Evolutionary conservation across 2,113 vertebrate species (phyloP).

Genomic region (Pseudolaguvia tuberculata): DNA sequence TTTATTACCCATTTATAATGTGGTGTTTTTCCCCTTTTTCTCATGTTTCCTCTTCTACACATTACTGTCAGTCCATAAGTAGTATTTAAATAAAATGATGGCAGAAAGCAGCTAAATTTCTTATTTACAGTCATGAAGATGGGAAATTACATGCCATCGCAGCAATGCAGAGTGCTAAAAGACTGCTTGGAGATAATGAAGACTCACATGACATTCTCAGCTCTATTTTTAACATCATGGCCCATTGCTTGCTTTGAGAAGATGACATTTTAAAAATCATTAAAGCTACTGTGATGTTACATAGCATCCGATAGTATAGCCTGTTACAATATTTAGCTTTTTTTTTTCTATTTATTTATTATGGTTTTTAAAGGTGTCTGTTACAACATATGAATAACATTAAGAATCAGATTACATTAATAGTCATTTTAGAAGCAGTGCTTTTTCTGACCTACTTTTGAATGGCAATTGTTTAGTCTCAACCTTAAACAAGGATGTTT

Average conservation of each 20-base stretch:
- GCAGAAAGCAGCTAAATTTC: slow-evolving; percentile 34
- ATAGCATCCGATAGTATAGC: background rate
- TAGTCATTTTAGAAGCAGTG: background rate
- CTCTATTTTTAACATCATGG: slow-evolving; percentile 45
- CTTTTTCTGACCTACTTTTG: background rate
- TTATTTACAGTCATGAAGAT: slow-evolving; percentile 44
- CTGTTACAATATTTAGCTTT: too few species aligned
- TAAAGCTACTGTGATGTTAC: slow-evolving; percentile 22
- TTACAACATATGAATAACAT: too few species aligned
- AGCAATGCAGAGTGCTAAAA: slow-evolving; percentile 40
- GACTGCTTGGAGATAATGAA: slow-evolving; percentile 30
- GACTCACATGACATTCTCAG: slow-evolving; percentile 30
- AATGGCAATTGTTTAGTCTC: background rate
- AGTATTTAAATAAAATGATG: slow-evolving; percentile 45
- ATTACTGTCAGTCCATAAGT: slow-evolving; percentile 28
- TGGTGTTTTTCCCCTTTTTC: background rate
- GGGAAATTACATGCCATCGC: slow-evolving; percentile 37
- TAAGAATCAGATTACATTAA: background rate
- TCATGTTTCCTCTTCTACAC: slow-evolving; percentile 6
- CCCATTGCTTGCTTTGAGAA: slow-evolving; percentile 27
- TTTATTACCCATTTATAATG: slow-evolving; percentile 2
- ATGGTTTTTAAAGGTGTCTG: too few species aligned
- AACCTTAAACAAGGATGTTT: background rate
- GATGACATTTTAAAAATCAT: slow-evolving; percentile 35
- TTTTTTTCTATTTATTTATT: too few species aligned